phyloP scores from a whole-genome alignment of 2,888 invertebrate species.

The Octodonta nipae region DNA sequence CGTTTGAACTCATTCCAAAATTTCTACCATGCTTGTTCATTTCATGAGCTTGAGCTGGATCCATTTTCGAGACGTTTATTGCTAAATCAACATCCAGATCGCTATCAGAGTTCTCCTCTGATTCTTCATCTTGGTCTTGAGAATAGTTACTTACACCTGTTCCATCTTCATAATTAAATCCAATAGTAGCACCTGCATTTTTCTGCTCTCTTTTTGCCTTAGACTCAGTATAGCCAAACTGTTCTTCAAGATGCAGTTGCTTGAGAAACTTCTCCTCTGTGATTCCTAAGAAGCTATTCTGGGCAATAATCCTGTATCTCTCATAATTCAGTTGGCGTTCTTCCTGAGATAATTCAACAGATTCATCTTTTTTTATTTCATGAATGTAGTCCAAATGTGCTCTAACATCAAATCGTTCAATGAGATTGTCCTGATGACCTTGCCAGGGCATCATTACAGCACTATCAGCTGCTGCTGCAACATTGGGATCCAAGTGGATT shows the following conservation, averaged over 20 bases:
- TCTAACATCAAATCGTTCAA: slow-evolving; percentile 95
- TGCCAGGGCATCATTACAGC: slow-evolving; percentile 99
- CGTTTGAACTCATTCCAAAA: slow-evolving; percentile 84
- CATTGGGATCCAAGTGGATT: slow-evolving; percentile 83
- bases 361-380: slow-evolving; percentile 53
- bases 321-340: slow-evolving; percentile 90
- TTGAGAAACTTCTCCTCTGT: slow-evolving; percentile 88
- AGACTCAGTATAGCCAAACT: slow-evolving; percentile 75
- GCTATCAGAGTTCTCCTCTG: slow-evolving; percentile 64
- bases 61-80: slow-evolving; percentile 58
- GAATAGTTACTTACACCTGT: no score
- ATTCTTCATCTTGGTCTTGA: slow-evolving; percentile 23
- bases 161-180: slow-evolving; percentile 80
- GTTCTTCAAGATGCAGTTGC: slow-evolving; percentile 87
- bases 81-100: slow-evolving; percentile 73
- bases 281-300: slow-evolving; percentile 80
- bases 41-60: slow-evolving; percentile 70
- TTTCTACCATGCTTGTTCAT: slow-evolving; percentile 76
- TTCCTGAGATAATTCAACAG: slow-evolving; percentile 65
- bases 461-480: slow-evolving; percentile 93
- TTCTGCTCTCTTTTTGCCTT: no score
- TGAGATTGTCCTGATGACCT: slow-evolving; percentile 80
- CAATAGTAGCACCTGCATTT: slow-evolving; percentile 85
- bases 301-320: slow-evolving; percentile 85
- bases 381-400: slow-evolving; percentile 90